These are phyloP conservation scores for Lophius americanus DNA, from an alignment of 2,797 vertebrate species.

Conservation along the genomic window DNA sequence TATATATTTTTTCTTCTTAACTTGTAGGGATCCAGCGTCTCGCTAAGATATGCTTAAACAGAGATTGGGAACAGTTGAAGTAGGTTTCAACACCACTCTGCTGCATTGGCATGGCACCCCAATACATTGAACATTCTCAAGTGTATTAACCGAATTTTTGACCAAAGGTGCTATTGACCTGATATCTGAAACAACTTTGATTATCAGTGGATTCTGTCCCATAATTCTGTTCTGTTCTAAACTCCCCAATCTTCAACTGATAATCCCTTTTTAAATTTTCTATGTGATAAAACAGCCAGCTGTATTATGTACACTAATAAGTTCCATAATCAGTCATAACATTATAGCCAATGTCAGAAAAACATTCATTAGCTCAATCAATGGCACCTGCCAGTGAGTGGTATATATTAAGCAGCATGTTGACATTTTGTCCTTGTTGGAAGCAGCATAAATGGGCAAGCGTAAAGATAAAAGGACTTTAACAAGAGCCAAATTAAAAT, in stretches of 20 bases:
- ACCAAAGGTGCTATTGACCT: slow-evolving; percentile 6
- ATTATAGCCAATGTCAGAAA: no score
- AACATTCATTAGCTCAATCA: no score
- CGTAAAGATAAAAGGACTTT: no score
- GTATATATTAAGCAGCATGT: no score
- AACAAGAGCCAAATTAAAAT: no score
- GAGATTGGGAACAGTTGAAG: not conserved
- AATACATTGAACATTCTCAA: not conserved
- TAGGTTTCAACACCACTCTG: not conserved
- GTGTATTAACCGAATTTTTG: slow-evolving; percentile 6
- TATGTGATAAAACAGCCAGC: no score
- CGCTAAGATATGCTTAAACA: not conserved
- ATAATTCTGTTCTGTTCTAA: not conserved
- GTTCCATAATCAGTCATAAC: no score
- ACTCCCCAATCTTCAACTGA: not conserved
- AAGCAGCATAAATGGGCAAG: no score
- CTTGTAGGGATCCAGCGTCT: not conserved
- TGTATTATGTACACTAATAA: no score
- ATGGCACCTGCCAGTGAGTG: no score
- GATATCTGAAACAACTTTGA: slow-evolving; percentile 20
- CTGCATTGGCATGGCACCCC: not conserved
- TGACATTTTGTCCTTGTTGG: no score
- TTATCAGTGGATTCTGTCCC: not conserved
- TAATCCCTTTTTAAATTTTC: not conserved
- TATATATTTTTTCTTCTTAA: no score